Evolutionary conservation across 2,113 vertebrate genomes (phyloP), one percentile per base, ranked within the genome.

Genomic region (Protobothrops flavoviridis): DNA sequence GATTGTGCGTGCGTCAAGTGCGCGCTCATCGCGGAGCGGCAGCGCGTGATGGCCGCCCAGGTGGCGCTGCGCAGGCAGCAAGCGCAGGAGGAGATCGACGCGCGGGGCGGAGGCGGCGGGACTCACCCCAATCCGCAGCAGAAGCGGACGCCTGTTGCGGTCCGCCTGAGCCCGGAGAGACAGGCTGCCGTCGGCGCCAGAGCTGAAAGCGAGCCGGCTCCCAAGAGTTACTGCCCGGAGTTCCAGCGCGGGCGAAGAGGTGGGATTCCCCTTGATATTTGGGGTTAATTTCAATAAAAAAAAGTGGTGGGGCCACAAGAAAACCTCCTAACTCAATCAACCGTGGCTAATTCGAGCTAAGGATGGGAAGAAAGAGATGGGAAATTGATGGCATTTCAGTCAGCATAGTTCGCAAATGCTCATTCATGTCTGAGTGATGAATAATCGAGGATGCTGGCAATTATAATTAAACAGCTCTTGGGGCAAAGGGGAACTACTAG

Each of bases 31-130:
- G 98, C 99, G 0, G 98, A 99, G 97, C 95, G 99, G 91, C 98
- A 99, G 97, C 97, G 99, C 4, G 99, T 99, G 81, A 99, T 99
- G 99, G 99, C 99, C 0, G 99, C 99, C 23, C 99, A 99, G 97
- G 99, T 99, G 95, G 99, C 99, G 0, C 97, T 99, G 90, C 96
- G 99, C 93, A 95, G 99, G 96, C 99, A 99, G 91, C 99, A 99
- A 96, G 98, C 98, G 2, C 99, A 99, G 95, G 98, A 99, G 96
- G 98, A 99, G 96, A 98, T 97, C 95, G 98, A 98, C 95, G 97
- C 97, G 92, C 96, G 97, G 1, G 33, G 98, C 98, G 91, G 96
- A 98, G 89, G n/a, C 98, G 95, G 98, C 98, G 96, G 95, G 97
- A 1, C 98, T 52, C 69, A 43, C 12, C 29, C 5, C 50, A 7